Base-by-base conservation (phyloP, 2,797 vertebrate species). In the Synanceia verrucosa region DNA sequence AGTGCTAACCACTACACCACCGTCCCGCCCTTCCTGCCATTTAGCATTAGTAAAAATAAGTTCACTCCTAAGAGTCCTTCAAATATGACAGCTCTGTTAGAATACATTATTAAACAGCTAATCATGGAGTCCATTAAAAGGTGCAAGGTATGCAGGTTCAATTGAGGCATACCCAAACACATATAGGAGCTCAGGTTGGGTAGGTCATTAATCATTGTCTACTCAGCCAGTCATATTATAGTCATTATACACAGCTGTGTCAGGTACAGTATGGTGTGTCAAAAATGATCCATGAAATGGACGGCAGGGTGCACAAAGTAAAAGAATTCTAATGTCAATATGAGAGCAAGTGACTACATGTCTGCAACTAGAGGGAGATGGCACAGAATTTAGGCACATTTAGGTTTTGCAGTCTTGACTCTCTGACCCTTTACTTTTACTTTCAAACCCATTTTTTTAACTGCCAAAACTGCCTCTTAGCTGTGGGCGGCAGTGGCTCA, bases 181-280 rank as follows among this genome's bases (percentile, higher is more conserved):
- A 9, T 23, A 14, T 2, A 23, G 24, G 39, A 53, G 23, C 31
- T 21, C 0, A n/a, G 18, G 48, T 4, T 16, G 9, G 36, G 19
- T 39, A 24, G 6, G 48, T 69, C 39, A 78, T 68, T 19, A 44
- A 59, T 74, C 65, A 70, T 11, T 67, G 70, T 66, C 61, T 62
- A 21, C 36, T 43, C 18, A 33, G 16, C 34, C 29, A 37, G 24
- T 64, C 44, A 39, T 44, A 55, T 24, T 36, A 21, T 33, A 26
- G 39, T 29, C 41, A 4, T 26, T 21, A 19, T 9, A 36, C 50
- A 62, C 60, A 65, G 57, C 37, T 51, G 56, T 44, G 24, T 33
- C 56, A 56, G 43, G 43, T 14, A 36, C 34, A 65, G 44, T 13
- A 18, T 28, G 9, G 9, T 9, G 5, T 19, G 33, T 55, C 39